These are phyloP conservation scores for Phrynosoma blainvillii DNA, from an alignment of 2,113 vertebrate genomes.

Conservation along the genomic window DNA sequence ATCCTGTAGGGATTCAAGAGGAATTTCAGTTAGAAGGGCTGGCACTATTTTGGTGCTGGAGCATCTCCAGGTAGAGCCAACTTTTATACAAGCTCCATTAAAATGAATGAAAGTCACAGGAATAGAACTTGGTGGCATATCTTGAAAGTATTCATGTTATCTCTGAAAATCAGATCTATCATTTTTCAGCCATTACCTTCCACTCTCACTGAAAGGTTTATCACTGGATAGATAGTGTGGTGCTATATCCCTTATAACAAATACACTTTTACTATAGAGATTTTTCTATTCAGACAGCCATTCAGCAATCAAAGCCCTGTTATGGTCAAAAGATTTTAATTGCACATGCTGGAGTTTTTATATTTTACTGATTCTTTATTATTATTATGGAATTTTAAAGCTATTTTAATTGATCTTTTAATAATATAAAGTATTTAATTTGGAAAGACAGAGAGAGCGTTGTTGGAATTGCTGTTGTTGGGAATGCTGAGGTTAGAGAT, in stretches of 20 bases:
- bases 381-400: no score
- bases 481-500: neutral
- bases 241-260: neutral
- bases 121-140: neutral
- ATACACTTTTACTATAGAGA: slow-evolving; percentile 5
- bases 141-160: slow-evolving; percentile 34
- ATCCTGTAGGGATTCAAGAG: neutral
- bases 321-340: no score
- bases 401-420: no score
- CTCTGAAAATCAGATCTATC: neutral
- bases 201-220: neutral
- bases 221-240: neutral
- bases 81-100: neutral
- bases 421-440: no score
- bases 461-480: neutral
- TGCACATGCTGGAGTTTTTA: no score
- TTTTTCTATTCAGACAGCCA: no score
- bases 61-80: neutral
- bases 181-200: slow-evolving; percentile 36
- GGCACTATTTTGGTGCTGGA: neutral
- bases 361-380: no score
- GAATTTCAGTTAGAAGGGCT: neutral
- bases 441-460: no score
- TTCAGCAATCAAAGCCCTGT: no score
- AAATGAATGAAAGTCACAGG: neutral